A percentile compares a stretch with the other conserved stretches of the same genome.
Conservation (phyloP, 92 coral and sea anemone genomes). For the Bergia puertoricense region DNA sequence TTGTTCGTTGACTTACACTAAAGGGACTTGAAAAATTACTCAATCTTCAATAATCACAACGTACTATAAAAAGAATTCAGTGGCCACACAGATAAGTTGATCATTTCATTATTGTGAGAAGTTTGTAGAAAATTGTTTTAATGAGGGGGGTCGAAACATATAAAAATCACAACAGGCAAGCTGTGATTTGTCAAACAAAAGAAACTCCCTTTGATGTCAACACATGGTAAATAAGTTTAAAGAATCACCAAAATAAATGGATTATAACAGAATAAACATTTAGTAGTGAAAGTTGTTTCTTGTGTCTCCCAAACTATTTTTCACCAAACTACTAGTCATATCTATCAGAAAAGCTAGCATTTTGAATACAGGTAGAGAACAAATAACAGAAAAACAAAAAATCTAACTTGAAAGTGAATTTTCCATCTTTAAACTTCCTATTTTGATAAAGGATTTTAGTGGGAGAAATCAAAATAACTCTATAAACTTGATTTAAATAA, state of each 20-base stretch:
- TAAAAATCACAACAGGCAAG: background rate
- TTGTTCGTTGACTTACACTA: no score
- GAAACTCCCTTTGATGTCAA: background rate
- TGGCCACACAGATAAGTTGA: background rate
- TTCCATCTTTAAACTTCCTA: background rate
- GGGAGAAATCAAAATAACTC: background rate
- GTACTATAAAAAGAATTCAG: background rate
- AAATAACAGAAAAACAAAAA: background rate
- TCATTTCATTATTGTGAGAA: background rate
- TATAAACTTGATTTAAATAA: background rate
- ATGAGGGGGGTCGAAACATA: background rate
- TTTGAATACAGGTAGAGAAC: background rate
- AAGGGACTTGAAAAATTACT: no score
- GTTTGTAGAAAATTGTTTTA: no score
- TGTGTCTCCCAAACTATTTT: background rate
- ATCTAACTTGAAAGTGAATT: background rate
- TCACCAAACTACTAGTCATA: background rate
- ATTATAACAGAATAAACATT: background rate
- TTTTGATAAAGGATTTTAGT: background rate
- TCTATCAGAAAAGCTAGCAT: background rate
- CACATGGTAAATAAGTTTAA: background rate
- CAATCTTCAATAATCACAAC: background rate
- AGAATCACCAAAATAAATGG: background rate
- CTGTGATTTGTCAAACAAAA: background rate
- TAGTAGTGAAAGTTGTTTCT: background rate